A percentile compares a stretch with the other conserved stretches of the same genome.
Evolutionary conservation across 2,113 vertebrate genomes (phyloP).

Genomic region (Hymenochirus boettgeri): DNA sequence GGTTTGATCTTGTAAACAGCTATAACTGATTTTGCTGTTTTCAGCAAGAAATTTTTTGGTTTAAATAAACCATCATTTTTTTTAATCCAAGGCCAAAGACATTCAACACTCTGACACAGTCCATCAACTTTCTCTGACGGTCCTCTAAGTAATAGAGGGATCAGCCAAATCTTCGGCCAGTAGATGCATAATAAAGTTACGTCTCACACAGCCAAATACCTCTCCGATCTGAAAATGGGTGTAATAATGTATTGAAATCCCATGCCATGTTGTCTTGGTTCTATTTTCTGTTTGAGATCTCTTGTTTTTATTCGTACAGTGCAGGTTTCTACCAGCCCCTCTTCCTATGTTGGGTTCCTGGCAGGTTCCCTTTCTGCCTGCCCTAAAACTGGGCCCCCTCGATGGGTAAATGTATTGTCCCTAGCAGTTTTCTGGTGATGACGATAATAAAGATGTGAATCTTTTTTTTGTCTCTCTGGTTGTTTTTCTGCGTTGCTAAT

Average conservation of each 20-base stretch:
- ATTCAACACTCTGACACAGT: neutral
- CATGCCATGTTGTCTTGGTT: neutral
- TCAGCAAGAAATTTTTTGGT: constrained; percentile 12
- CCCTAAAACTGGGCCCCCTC: no score
- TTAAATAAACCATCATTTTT: constrained; percentile 13
- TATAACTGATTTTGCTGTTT: no score
- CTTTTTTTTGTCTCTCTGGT: neutral
- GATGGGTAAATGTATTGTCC: constrained; percentile 27
- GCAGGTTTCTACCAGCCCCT: constrained; percentile 31
- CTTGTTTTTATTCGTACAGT: neutral
- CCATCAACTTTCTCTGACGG: neutral
- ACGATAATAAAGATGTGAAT: constrained; percentile 38
- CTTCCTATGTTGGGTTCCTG: no score
- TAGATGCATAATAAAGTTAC: neutral
- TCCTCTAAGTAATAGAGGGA: neutral
- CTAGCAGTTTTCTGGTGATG: constrained; percentile 28
- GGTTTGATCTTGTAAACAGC: no score
- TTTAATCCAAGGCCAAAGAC: constrained; percentile 23
- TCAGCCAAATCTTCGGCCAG: neutral
- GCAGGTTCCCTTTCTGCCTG: no score
- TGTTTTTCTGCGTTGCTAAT: constrained; percentile 37
- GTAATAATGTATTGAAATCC: constrained; percentile 2
- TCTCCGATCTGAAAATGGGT: neutral
- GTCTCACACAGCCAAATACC: neutral
- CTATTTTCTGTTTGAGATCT: neutral